Evolutionary conservation across 2,888 invertebrate species (phyloP), one percentile per base, ranked within the genome.

Genomic region (Agelastica alni): DNA sequence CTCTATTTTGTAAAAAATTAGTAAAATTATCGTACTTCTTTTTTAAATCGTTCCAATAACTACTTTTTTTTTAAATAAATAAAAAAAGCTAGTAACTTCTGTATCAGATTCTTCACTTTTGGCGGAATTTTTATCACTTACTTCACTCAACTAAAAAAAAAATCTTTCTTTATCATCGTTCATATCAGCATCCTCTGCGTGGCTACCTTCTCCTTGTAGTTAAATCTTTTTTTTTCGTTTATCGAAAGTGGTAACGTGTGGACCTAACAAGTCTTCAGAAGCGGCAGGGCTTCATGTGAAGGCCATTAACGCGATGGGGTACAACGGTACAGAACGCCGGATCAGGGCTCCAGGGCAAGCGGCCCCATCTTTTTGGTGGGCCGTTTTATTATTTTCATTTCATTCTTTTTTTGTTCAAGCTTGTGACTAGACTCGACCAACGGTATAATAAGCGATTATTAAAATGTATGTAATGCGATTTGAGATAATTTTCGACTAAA

Each of bases 391-490:
- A n/a, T n/a, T n/a, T n/a, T n/a, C n/a, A n/a, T n/a, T n/a, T n/a
- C n/a, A n/a, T n/a, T n/a, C n/a, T 34, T 41, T 42, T 43, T 43
- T 41, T 32, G 6, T 18, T 32, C 6, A 14, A 42, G 22, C 31
- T 49, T 41, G 49, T 49, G 49, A 49, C 49, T 49, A 49, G 49
- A 49, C 49, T 49, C 37, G 13, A 39, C 28, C 32, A 49, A 49
- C 41, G 49, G 31, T 49, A 41, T 49, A 49, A 49, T 49, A 42
- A 49, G 41, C 42, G 32, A 49, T 49, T 49, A 49, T 49, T 49
- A 49, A 49, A 49, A 49, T 48, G 31, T 49, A 13, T 45, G 45
- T 32, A 49, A 49, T 49, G 49, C 32, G 31, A 48, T 41, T 41
- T 32, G 28, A 30, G 41, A 41, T 49, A 41, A 31, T 49, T 17